Evolutionary conservation across 30 jellyfish, hydroid and myxozoan species (phyloP), one percentile per base, ranked within the genome.

Genomic region (Chrysaora quinquecirrha): DNA sequence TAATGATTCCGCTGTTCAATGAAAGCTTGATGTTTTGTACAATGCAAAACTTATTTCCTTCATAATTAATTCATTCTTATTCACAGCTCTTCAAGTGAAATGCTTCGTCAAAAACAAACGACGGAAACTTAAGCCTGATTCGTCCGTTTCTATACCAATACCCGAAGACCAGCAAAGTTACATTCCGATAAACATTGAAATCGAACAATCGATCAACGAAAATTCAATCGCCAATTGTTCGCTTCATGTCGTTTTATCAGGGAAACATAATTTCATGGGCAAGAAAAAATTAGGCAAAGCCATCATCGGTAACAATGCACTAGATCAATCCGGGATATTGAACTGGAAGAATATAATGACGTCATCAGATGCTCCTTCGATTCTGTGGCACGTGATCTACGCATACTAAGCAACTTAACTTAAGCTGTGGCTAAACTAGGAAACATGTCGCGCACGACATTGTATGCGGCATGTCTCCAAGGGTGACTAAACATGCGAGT

Each of bases 241-340:
- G 10, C 28, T 82, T 16, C 85, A 82, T 48, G 73, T 82, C 71
- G 67, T 74, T 0, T 85, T 82, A 14, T 29, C 79, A 1, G 92
- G 92, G 23, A 82, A 82, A 48, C 85, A 68, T 29, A 60, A 50
- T 28, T 11, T 82, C n/a, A 47, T 82, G 50, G 92, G 92, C 4
- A 82, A 52, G 28, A 50, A 25, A 4, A 69, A 52, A 25, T 33
- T 82, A 0, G 92, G 92, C 20, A 82, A 70, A 58, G 73, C 18
- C 2, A 70, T 70, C 0, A 75, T 82, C 34, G 92, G 92, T 18
- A 50, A 68, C 0, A 38, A 38, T n/a, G 85, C 85, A n/a, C 2
- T 70, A 24, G 33, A 24, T 24, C 68, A 33, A 34, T 46, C 85
- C 6, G 85, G 48, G 25, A 82, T 30, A 50, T 0, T 52, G 12